Evolutionary conservation across 2,888 invertebrate species (phyloP).

Genomic region (Spatulosminthurus flaviceps): DNA sequence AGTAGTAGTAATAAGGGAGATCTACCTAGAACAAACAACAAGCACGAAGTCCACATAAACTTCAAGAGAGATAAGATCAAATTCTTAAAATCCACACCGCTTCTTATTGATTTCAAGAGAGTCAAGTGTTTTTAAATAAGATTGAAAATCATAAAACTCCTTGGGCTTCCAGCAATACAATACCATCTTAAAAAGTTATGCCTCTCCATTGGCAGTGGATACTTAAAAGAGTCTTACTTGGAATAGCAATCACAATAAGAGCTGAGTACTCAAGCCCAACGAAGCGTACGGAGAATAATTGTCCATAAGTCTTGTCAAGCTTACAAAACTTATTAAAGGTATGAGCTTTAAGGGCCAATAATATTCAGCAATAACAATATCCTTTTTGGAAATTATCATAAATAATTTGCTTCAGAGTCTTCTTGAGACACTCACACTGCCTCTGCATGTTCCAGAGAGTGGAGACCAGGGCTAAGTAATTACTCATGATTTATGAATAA

Average conservation of each 20-base stretch:
- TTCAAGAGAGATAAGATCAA: background rate
- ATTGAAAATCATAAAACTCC: background rate
- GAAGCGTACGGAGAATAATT: background rate
- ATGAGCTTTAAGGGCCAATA: background rate
- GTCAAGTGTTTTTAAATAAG: background rate
- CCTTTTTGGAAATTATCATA: conserved; percentile 5
- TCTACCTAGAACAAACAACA: background rate
- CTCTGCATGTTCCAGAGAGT: background rate
- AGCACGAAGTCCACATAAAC: background rate
- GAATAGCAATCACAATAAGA: background rate
- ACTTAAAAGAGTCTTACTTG: background rate
- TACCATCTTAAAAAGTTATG: background rate
- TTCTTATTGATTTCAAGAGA: background rate
- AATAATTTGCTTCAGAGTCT: background rate
- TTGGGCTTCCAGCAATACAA: background rate
- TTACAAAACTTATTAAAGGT: background rate
- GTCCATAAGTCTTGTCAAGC: background rate
- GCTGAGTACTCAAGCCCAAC: background rate
- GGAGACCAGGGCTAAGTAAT: background rate
- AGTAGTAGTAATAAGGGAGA: background rate
- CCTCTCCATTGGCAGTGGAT: background rate
- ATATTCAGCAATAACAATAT: conserved; percentile 6
- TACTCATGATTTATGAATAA: conserved; percentile 1
- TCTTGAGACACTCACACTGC: too few relatives aligned
- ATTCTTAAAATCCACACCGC: background rate